Evolutionary conservation across 92 coral and sea anemone genomes (phyloP), one percentile per base, ranked within the genome.

Genomic region (Bergia puertoricense): DNA sequence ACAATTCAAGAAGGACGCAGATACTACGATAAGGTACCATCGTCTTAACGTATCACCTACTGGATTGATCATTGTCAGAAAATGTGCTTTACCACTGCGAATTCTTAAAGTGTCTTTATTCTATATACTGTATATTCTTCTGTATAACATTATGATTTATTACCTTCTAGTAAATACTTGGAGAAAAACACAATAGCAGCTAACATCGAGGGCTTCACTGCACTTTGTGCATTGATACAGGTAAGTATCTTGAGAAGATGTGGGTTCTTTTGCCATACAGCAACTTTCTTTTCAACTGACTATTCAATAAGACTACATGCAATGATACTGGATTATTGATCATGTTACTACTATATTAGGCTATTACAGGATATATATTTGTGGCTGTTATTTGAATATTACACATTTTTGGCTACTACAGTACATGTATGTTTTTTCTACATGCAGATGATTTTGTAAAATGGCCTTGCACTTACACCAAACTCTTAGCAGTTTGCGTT

Each of bases 191-290:
- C 91, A 74, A 85, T 91, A 84, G 90, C 94, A 84, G 89, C 92
- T 9, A 95, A 97, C 85, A 87, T 97, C 8, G 88, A 94, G 40
- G 99, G 99, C 39, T 89, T 94, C 51, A 96, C 99, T 6, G 95
- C 97, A 0, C 92, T 97, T 51, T 94, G 98, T 81, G 94, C 96
- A 15, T 88, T 97, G 36, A 91, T 97, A 38, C 99, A 97, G 91
- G 99, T 96, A 80, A 3, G 82, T 82, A 8, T 48, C 13, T 45
- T 40, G 1, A 16, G 2, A 8, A 22, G 43, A 8, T 23, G 51
- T 46, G 30, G 30, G 30, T 30, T 30, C 30, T 30, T 30, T 30
- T 30, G 30, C 30, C 30, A 30, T 30, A 30, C 30, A 30, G 30
- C 30, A 30, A 30, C 30, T 30, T 30, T 30, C 30, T 30, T 30